A percentile compares a stretch with the other conserved stretches of the same genome.
Evolutionary conservation across 2,797 vertebrate species (phyloP).

Genomic region (Esox masquinongy): DNA sequence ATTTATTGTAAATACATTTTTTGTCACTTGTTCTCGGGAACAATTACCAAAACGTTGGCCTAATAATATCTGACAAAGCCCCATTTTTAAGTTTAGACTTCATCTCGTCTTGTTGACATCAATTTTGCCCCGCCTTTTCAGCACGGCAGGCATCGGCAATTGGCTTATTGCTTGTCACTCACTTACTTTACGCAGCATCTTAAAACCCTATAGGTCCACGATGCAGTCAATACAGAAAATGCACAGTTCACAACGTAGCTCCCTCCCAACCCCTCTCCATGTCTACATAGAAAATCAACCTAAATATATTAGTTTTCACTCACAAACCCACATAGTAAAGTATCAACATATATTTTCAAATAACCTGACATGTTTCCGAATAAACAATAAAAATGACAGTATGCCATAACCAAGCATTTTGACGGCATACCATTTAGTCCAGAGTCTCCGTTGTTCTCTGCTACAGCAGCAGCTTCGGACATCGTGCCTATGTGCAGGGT

Average conservation of each 20-base stretch:
- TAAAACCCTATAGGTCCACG: slow-evolving; percentile 45
- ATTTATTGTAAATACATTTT: not conserved
- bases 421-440: slow-evolving; percentile 75
- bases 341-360: not conserved
- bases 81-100: slow-evolving; percentile 40
- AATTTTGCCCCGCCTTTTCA: slow-evolving; percentile 37
- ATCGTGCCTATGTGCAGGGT: slow-evolving; percentile 58
- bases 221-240: slow-evolving; percentile 52
- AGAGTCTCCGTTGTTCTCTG: slow-evolving; percentile 72
- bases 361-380: not conserved
- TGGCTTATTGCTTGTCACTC: slow-evolving; percentile 48
- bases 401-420: accelerated
- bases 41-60: not conserved
- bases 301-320: not conserved
- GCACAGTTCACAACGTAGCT: slow-evolving; percentile 41
- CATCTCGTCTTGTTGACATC: slow-evolving; percentile 67
- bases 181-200: not conserved
- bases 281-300: slow-evolving; percentile 11
- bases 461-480: slow-evolving; percentile 69
- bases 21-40: not conserved
- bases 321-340: slow-evolving; percentile 15
- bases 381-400: slow-evolving; percentile 14
- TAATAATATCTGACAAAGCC: slow-evolving; percentile 18
- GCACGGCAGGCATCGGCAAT: slow-evolving; percentile 27
- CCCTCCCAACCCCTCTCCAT: slow-evolving; percentile 20